Conservation (phyloP, 1,140 invertebrate genomes). For the Lanistes nyassanus region DNA sequence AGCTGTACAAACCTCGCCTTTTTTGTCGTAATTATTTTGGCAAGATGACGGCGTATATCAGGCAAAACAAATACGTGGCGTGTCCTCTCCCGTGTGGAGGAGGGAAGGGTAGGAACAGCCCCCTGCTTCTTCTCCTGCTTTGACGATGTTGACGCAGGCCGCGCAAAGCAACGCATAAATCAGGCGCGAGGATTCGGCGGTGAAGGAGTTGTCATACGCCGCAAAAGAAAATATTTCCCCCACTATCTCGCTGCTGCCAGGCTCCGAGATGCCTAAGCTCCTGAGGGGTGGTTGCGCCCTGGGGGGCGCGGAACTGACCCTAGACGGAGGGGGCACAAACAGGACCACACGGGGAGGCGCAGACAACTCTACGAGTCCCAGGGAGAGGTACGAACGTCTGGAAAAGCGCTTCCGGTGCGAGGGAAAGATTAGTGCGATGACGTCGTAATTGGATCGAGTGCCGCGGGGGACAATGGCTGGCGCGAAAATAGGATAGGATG, state of each 20-base stretch:
- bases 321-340: not conserved
- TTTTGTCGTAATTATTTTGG: no score
- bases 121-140: not conserved
- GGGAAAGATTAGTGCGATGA: not conserved
- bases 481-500: conserved; percentile 6
- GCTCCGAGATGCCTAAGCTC: conserved; percentile 3
- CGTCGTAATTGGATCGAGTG: conserved; percentile 20
- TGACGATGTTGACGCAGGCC: conserved; percentile 9
- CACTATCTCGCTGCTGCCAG: not conserved
- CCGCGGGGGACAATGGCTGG: conserved; percentile 8
- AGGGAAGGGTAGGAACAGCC: not conserved
- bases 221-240: conserved; percentile 4
- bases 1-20: not conserved
- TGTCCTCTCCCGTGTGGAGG: no score
- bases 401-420: not conserved
- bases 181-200: not conserved
- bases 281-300: not conserved
- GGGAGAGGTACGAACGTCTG: conserved; percentile 3
- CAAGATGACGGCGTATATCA: no score
- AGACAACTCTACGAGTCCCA: not conserved
- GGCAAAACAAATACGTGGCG: no score
- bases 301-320: not conserved
- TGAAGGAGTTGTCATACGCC: not conserved
- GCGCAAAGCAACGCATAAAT: conserved; percentile 6
- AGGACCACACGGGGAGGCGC: conserved; percentile 3